Evolutionary conservation across 2,888 invertebrate genomes (phyloP), one percentile per base, ranked within the genome.

Genomic region (Lissocephala sabroskyi): DNA sequence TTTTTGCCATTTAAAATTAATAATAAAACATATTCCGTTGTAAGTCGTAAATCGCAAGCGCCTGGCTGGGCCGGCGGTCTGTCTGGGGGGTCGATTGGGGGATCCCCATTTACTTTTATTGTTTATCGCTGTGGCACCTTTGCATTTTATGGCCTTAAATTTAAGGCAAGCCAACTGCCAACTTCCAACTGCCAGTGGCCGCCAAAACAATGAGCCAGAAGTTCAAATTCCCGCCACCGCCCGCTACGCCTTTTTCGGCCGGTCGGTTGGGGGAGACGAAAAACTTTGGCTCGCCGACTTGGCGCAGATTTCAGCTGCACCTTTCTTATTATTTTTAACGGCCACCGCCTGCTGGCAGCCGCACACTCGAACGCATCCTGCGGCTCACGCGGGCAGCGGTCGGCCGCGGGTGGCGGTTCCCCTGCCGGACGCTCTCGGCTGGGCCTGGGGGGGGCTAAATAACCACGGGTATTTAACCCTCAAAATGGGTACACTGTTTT

Each of bases 401-500:
- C n/a, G n/a, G n/a, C n/a, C n/a, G n/a, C n/a, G n/a, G n/a, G n/a
- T n/a, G n/a, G n/a, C n/a, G n/a, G n/a, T n/a, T n/a, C n/a, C n/a
- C n/a, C n/a, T n/a, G n/a, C n/a, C n/a, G n/a, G n/a, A n/a, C n/a
- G n/a, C n/a, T n/a, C n/a, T n/a, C n/a, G n/a, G n/a, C n/a, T n/a
- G n/a, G n/a, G n/a, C n/a, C n/a, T n/a, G n/a, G n/a, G n/a, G 9
- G 10, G 10, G 28, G 28, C 30, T 40, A 59, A 64, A 52, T 59
- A 60, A 59, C 52, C 49, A 52, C 55, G 63, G 52, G 52, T 54
- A 60, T 65, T 70, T 54, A 70, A 70, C 66, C 75, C 66, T 50
- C 53, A 55, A 73, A 71, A 63, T 67, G 76, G 71, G 76, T 68
- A 55, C 62, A 70, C 74, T 73, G 77, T 60, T 70, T 70, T 70